Conservation (phyloP, 2,113 vertebrate genomes). For the Sinocyclocheilus grahami region DNA sequence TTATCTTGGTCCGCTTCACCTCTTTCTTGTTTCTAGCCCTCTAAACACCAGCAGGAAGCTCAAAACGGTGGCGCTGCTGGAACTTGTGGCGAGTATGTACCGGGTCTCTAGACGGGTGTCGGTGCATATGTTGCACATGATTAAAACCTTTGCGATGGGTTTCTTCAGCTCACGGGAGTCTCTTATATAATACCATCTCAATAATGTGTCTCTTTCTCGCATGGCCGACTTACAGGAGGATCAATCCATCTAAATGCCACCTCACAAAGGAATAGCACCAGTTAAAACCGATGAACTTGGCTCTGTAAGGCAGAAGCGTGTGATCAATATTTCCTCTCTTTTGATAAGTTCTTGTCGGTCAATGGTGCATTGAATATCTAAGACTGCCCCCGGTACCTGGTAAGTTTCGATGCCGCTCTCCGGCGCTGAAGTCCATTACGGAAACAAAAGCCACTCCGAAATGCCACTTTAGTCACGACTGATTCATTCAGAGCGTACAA, state of each 20-base stretch:
- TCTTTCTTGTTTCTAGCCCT: background rate
- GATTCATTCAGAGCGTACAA: conserved; percentile 27
- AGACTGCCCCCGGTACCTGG: conserved; percentile 16
- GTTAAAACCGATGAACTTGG: conserved; percentile 36
- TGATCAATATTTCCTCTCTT: conserved; percentile 49
- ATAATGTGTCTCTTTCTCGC: conserved; percentile 39
- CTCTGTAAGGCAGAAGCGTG: background rate
- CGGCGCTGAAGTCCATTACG: conserved; percentile 53
- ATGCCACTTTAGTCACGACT: conserved; percentile 39
- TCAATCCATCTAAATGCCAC: conserved; percentile 58
- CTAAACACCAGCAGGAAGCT: background rate
- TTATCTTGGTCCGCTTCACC: background rate
- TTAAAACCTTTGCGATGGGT: conserved; percentile 45
- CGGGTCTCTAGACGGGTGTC: background rate
- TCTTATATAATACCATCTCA: conserved; percentile 40
- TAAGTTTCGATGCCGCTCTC: background rate
- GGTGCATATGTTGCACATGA: conserved; percentile 25
- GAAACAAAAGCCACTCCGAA: conserved; percentile 51
- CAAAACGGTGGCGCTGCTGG: background rate
- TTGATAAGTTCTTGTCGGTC: conserved; percentile 44
- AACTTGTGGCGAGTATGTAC: background rate
- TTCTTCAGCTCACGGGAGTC: conserved; percentile 27
- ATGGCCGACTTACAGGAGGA: background rate
- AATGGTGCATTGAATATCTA: conserved; percentile 43
- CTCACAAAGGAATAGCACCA: conserved; percentile 45